Percentiles rank a stretch among this genome's conserved stretches.
These are phyloP conservation scores for Leucophora obtusa DNA, from an alignment of 2,888 invertebrate genomes.

Conservation along the genomic window DNA sequence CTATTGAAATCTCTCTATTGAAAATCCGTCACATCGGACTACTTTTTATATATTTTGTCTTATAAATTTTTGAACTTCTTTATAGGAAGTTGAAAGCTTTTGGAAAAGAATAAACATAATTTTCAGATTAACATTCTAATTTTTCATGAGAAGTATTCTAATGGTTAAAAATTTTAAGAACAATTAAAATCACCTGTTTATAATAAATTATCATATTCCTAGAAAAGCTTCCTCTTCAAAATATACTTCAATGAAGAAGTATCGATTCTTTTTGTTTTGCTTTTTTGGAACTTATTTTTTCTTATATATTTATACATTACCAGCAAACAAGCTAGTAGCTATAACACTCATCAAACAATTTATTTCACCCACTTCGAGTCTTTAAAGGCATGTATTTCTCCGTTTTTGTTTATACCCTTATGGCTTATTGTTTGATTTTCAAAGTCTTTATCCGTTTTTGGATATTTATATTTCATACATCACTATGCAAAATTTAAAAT, in stretches of 20 bases:
- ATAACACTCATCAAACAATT: conserved; percentile 12
- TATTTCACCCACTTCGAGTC: conserved; percentile 14
- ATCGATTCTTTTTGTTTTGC: neutral
- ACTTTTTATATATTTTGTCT: too few species aligned
- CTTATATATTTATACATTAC: conserved; percentile 51
- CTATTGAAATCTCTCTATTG: too few species aligned
- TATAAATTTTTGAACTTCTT: too few species aligned
- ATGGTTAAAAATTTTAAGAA: conserved; percentile 27
- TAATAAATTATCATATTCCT: neutral
- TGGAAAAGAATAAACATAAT: too few species aligned
- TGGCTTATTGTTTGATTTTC: neutral
- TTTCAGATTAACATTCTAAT: too few species aligned
- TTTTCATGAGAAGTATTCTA: neutral
- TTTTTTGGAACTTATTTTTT: conserved; percentile 1
- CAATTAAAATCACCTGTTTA: neutral
- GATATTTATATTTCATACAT: conserved; percentile 57
- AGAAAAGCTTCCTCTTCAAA: conserved; percentile 10
- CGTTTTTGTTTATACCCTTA: neutral
- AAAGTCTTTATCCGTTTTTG: conserved; percentile 48
- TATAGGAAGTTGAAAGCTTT: too few species aligned
- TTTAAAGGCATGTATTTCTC: conserved; percentile 1
- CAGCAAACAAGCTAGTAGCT: conserved; percentile 38
- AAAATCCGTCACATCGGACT: too few species aligned
- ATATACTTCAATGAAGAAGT: conserved; percentile 12
- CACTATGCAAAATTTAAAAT: conserved; percentile 63